Evolutionary conservation across 1,140 invertebrate genomes (phyloP), one percentile per base, ranked within the genome.

Genomic region (Penaeus chinensis): DNA sequence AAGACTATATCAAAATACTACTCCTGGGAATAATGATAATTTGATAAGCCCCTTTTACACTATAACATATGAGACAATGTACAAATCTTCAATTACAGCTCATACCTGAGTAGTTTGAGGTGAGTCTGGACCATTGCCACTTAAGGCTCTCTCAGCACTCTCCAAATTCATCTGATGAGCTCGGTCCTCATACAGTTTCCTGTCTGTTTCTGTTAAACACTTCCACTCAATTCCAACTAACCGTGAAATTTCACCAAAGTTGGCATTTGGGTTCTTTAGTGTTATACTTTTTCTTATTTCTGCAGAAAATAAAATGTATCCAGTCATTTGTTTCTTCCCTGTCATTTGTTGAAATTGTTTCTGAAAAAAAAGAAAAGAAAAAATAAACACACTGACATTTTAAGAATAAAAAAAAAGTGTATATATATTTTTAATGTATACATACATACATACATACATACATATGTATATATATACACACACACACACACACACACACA

Each of bases 241-340:
- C 90, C 98, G 95, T 91, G 97, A 99, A 91, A 99, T 98, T 92
- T 99, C 98, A 80, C 99, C 99, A 93, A 99, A 99, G 37, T 95
- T 95, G 80, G 96, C 96, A 88, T 98, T 97, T 10, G 98, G 98
- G 94, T 99, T 98, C 91, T 96, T 96, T 91, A 96, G 93, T 92
- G 97, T 95, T 92, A 98, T 95, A 91, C 94, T 92, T 95, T 98
- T 94, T 22, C 99, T 94, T 63, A 99, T 95, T 93, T 99, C 99
- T 92, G 98, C 96, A 22, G 99, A 99, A 94, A 99, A 99, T 42
- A 99, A 94, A 91, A 99, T 99, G 93, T 99, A 99, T 19, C 98
- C 98, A 91, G 98, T 99, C 88, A 99, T 96, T 90, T 98, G 94
- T 94, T 98, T 98, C 92, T 96, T 96, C 90, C 95, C 95, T 90